Percentiles rank a stretch among this genome's conserved stretches.
These are phyloP conservation scores for Lasiurus borealis DNA, from an alignment of 2,113 vertebrate genomes.

Conservation along the genomic window DNA sequence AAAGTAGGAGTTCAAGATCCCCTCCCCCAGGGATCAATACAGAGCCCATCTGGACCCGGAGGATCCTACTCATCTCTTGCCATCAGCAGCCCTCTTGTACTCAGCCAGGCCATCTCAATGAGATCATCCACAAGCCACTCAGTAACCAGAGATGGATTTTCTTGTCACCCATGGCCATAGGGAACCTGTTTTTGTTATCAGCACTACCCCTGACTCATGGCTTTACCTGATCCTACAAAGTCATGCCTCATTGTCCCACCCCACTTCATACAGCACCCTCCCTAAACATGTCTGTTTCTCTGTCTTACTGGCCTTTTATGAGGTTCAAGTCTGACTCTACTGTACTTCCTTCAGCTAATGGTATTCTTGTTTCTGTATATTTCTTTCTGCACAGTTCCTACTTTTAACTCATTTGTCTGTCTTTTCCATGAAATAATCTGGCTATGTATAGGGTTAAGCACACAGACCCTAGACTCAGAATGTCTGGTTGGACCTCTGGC, in stretches of 20 bases:
- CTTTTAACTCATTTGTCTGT: not conserved
- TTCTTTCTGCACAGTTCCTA: not conserved
- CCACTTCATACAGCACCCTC: not conserved
- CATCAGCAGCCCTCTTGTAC: no score
- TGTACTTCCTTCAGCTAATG: not conserved
- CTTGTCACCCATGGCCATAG: not conserved
- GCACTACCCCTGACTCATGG: not conserved
- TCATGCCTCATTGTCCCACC: no score
- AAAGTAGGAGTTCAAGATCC: not conserved
- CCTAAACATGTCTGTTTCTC: accelerated
- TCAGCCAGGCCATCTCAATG: not conserved
- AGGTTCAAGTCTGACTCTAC: not conserved
- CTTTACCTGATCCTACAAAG: not conserved
- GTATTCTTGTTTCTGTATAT: not conserved
- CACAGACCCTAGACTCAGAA: not conserved
- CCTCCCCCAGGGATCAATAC: not conserved
- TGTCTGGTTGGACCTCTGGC: not conserved
- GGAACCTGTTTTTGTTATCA: not conserved
- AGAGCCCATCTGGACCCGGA: not conserved
- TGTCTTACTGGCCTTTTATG: no score
- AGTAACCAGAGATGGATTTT: not conserved
- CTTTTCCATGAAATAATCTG: not conserved
- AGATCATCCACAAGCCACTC: not conserved
- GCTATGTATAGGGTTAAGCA: not conserved
- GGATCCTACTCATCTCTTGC: no score